Conservation (phyloP, 2,888 invertebrate genomes). For the Thera obeliscata region DNA sequence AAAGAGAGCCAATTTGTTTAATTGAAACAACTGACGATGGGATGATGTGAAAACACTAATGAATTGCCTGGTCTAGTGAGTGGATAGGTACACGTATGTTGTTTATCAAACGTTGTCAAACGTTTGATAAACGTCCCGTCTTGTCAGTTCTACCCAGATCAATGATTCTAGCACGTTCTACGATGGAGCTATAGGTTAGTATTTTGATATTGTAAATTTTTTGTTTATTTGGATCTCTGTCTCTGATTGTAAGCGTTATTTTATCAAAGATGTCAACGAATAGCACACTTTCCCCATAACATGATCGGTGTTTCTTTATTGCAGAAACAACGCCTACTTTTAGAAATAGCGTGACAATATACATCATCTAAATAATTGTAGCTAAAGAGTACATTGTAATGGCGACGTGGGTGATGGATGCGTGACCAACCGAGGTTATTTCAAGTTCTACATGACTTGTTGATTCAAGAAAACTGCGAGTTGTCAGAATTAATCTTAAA, state of each 20-base stretch:
- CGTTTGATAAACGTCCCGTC: neutral
- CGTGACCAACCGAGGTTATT: conserved; percentile 41
- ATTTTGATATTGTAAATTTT: no score
- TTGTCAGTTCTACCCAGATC: neutral
- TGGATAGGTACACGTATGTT: neutral
- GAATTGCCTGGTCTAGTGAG: neutral
- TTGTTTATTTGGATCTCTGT: no score
- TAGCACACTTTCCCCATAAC: conserved; percentile 20
- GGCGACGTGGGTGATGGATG: conserved; percentile 31
- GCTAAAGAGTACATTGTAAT: neutral
- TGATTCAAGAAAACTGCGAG: conserved; percentile 49
- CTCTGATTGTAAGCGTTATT: neutral
- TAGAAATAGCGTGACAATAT: conserved; percentile 21
- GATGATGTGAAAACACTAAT: neutral
- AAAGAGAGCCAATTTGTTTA: conserved; percentile 1
- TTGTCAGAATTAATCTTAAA: neutral
- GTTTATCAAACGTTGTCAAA: no score
- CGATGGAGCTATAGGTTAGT: neutral
- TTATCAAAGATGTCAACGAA: neutral
- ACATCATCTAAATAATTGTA: neutral
- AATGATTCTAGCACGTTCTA: neutral
- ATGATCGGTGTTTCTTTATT: conserved; percentile 4
- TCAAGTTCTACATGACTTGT: conserved; percentile 57
- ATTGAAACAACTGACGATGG: conserved; percentile 2
- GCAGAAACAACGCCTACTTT: neutral